phyloP scores from a whole-genome alignment of 64 coral and sea anemone genomes.

The Stichodactyla mertensii region DNA sequence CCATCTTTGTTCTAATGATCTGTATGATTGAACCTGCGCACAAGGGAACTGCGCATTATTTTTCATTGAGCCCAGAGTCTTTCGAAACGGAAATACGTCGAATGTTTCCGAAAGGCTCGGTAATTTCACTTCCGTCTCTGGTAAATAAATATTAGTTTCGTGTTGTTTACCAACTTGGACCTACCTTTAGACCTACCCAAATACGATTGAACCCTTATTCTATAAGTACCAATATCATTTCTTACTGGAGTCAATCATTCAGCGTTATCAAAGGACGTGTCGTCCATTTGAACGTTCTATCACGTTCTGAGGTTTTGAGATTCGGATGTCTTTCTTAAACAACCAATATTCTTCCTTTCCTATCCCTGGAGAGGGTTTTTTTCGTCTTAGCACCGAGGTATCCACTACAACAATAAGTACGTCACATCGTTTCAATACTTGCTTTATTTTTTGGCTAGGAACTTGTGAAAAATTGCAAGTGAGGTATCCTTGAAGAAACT shows the following conservation, averaged over 20 bases:
- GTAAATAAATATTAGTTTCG: not conserved
- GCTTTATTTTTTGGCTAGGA: not conserved
- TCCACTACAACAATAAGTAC: not conserved
- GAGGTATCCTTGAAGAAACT: not conserved
- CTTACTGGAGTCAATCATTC: not conserved
- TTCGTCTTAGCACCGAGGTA: not conserved
- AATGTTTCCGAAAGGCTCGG: not conserved
- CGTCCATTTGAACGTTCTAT: not conserved
- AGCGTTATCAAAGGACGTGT: not conserved
- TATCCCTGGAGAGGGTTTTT: not conserved
- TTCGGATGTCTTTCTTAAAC: not conserved
- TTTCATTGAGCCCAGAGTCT: slow-evolving; percentile 1
- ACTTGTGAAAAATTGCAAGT: slow-evolving; percentile 11
- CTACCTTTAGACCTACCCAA: not conserved
- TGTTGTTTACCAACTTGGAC: slow-evolving; percentile 15
- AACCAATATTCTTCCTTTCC: not conserved
- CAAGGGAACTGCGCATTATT: not conserved
- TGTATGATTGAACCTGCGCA: slow-evolving; percentile 6
- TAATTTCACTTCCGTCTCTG: not conserved
- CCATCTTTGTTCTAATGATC: slow-evolving; percentile 1
- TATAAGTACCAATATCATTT: not conserved
- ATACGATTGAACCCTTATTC: not conserved
- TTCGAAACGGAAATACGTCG: not conserved
- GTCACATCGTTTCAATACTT: slow-evolving; percentile 1
- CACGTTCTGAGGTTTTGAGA: not conserved